Evolutionary conservation across 2,888 invertebrate species (phyloP).

Genomic region (Amaurobius ferox): DNA sequence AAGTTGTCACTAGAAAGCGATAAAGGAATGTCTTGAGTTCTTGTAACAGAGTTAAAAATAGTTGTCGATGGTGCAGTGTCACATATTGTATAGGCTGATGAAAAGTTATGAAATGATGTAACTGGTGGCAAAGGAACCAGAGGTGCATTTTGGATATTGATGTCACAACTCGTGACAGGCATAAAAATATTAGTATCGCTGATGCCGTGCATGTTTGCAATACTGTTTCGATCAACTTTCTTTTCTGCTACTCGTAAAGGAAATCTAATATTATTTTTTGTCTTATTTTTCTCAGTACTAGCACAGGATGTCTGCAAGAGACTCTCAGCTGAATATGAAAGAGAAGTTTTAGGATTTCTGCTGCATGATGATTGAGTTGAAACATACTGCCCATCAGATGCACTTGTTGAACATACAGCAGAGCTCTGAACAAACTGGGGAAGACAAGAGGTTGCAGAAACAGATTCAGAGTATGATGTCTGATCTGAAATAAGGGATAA

Average conservation of each 20-base stretch:
- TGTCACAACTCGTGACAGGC: slow-evolving; percentile 59
- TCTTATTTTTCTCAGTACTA: slow-evolving; percentile 54
- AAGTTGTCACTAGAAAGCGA: slow-evolving; percentile 55
- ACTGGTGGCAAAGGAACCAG: slow-evolving; percentile 64
- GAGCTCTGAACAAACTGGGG: slow-evolving; percentile 47
- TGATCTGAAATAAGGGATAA: slow-evolving; percentile 64
- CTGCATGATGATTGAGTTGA: slow-evolving; percentile 33
- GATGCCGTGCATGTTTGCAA: slow-evolving; percentile 40
- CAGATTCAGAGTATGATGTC: slow-evolving; percentile 50
- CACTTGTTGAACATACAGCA: slow-evolving; percentile 39
- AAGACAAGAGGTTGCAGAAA: slow-evolving; percentile 41
- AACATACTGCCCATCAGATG: slow-evolving; percentile 48
- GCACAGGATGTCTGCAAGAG: slow-evolving; percentile 65
- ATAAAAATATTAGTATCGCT: slow-evolving; percentile 56
- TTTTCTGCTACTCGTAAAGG: slow-evolving; percentile 34
- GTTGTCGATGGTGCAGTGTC: slow-evolving; percentile 57
- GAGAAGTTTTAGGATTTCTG: slow-evolving; percentile 46
- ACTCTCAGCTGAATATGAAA: slow-evolving; percentile 72
- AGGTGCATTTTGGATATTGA: slow-evolving; percentile 62
- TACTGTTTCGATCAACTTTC: slow-evolving; percentile 33
- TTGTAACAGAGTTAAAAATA: slow-evolving; percentile 45
- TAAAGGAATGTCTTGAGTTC: slow-evolving; percentile 53
- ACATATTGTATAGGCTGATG: slow-evolving; percentile 54
- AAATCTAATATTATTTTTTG: slow-evolving; percentile 42
- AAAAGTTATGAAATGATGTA: slow-evolving; percentile 64